Evolutionary conservation across 2,797 vertebrate species (phyloP), one percentile per base, ranked within the genome.

Genomic region (Antennarius maculatus): DNA sequence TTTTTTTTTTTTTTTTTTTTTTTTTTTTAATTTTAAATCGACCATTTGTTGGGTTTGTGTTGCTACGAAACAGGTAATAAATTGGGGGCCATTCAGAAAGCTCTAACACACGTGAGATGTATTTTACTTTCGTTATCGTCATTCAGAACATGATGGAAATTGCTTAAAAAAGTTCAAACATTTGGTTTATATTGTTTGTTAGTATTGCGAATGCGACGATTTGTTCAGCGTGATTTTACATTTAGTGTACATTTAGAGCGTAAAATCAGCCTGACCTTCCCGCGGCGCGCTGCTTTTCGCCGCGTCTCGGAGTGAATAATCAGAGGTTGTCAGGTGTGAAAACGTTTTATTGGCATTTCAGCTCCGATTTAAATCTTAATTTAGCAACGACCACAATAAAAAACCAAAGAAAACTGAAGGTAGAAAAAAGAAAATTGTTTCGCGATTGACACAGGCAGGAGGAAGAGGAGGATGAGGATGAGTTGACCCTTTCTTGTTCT

Each of bases 401-500:
- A 77, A 23, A 23, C 49, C 16, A 17, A 17, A 28, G 28, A 23
- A 56, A 74, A 58, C 16, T 39, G 37, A 39, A 39, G 45, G 52
- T 37, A 37, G 49, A 59, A 53, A 53, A 23, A 31, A 39, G 27
- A 42, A 68, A 59, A 68, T 67, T 16, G 53, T 43, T 71, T 66
- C 61, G 62, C 34, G 65, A 69, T 73, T 65, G 49, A 47, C 2
- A 9, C 48, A 49, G 28, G 63, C 56, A 54, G 63, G 31, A 34
- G 31, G 31, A 34, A 34, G 31, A 28, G n/a, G 68, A 66, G 66
- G 53, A 71, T 23, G 49, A 13, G 55, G 76, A 71, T 61, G 68
- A 76, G 76, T 58, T 75, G 74, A 88, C 84, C 84, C 81, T 77
- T 62, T 55, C 76, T 54, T 64, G 76, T 76, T 85, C 72, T 79